Evolutionary conservation across 2,113 vertebrate genomes (phyloP), one percentile per base, ranked within the genome.

Genomic region (Dissostichus mawsoni): DNA sequence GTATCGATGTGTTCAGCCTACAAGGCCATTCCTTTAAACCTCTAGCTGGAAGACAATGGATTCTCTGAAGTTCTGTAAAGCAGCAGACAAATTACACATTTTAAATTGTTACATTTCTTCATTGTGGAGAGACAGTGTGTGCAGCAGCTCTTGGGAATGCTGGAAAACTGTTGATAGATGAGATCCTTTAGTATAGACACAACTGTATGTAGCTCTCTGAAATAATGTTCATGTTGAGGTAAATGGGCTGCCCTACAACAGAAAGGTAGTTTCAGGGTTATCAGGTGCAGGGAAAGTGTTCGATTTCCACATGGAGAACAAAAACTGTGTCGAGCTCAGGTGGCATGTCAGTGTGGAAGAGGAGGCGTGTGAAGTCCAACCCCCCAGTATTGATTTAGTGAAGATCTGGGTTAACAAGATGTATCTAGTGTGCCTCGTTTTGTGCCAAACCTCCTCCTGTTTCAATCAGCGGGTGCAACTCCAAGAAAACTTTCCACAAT

Each of bases 1-100:
- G 61, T 81, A 90, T 90, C 20, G 86, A 87, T 58, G 78, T 66
- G 41, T n/a, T 76, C 75, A 74, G 75, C 77, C 70, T 69, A 51
- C 69, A 71, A 88, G 76, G 81, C 84, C 69, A n/a, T 68, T 72
- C 65, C 63, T 82, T 80, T 69, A 74, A 72, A 29, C 65, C 70
- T 56, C 64, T 16, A 56, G 23, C 11, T 57, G 76, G 75, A 29
- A 52, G 25, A 69, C 25, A 23, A 17, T 25, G 12, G 44, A 72
- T 65, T 81, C 44, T 58, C 66, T 18, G 45, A 83, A 65, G 52
- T 7, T 44, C 36, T 66, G 8, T 57, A 33, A 77, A 80, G n/a
- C 29, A 33, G 76, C 44, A 6, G 16, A n/a, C 18, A 66, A 78
- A 56, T 3, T 45, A 44, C 14, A 0, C 47, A 13, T 80, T 82